Base-by-base conservation (phyloP, 2,888 invertebrate species). In the Zonitis immaculata region DNA sequence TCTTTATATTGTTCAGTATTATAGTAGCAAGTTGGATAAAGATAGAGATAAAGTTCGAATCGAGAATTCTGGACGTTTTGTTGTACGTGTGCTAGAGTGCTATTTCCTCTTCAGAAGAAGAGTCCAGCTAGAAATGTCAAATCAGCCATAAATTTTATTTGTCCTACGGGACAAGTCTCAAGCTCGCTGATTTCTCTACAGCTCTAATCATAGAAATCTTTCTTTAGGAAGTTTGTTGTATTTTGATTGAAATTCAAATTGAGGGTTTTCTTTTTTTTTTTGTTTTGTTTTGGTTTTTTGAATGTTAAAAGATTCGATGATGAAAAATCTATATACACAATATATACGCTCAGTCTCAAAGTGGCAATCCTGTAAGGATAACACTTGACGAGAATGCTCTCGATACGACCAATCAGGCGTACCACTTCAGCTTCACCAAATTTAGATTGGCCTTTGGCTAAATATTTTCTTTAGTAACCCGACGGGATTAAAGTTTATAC, bases 111-210 rank as follows among this genome's bases (percentile, higher is more conserved):
- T 22, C 42, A 7, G 66, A 61, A 62, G 59, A 62, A 62, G 59
- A 63, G 68, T 69, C 63, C 69, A 63, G 66, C 67, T 66, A 68
- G 73, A 74, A 76, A 73, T 75, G 77, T 77, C 75, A 77, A 77
- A 76, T 76, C 75, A 76, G 77, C 78, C 75, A 78, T 80, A 80
- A 78, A 80, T 80, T 80, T 78, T 77, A 78, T 78, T 73, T 75
- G 76, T 74, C 79, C 77, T 68, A 62, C 60, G 74, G 73, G 77
- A 72, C 58, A 64, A 61, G 64, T 67, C 57, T 52, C 52, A 47
- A 47, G 47, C 42, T 50, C 47, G 54, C 54, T 54, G 54, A 54
- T 54, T 54, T 47, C 8, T 32, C 32, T 35, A 20, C 35, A 39
- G 20, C 20, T 20, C 20, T 20, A 35, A 35, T 35, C 14, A 39